Percentiles rank a stretch among this genome's conserved stretches.
Evolutionary conservation across 35 echinoderm and acorn worm genomes (phyloP).

Genomic region (Patiria miniata): DNA sequence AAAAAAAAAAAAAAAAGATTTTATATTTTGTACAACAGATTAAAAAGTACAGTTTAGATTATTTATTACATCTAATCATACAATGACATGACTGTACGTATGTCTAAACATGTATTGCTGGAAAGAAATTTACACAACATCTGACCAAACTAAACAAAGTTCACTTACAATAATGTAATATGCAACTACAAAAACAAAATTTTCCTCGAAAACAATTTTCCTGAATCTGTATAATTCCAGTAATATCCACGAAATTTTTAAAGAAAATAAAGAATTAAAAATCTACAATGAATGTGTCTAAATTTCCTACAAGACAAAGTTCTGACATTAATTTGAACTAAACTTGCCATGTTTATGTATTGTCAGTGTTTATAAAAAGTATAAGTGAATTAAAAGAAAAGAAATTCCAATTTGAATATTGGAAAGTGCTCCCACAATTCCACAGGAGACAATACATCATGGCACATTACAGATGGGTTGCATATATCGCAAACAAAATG

Average conservation of each 20-base stretch:
- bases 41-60: constrained; percentile 12
- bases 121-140: neutral
- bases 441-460: too few relatives aligned
- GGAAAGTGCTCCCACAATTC: too few relatives aligned
- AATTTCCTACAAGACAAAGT: neutral
- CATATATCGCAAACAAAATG: too few relatives aligned
- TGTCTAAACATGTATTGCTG: constrained; percentile 20
- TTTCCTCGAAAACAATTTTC: neutral
- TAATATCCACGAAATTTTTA: neutral
- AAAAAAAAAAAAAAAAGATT: too few relatives aligned
- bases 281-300: neutral
- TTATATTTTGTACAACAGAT: constrained; percentile 8
- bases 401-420: too few relatives aligned
- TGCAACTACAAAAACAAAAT: constrained; percentile 7
- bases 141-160: neutral
- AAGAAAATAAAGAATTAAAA: neutral
- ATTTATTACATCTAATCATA: neutral
- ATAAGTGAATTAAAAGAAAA: too few relatives aligned
- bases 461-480: too few relatives aligned
- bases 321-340: too few relatives aligned
- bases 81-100: neutral
- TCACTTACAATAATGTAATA: too few relatives aligned
- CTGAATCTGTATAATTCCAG: too few relatives aligned
- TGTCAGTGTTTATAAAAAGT: too few relatives aligned
- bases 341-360: too few relatives aligned